These are phyloP conservation scores for Mohoua ochrocephala DNA, from an alignment of 2,113 vertebrate species.

Conservation along the genomic window DNA sequence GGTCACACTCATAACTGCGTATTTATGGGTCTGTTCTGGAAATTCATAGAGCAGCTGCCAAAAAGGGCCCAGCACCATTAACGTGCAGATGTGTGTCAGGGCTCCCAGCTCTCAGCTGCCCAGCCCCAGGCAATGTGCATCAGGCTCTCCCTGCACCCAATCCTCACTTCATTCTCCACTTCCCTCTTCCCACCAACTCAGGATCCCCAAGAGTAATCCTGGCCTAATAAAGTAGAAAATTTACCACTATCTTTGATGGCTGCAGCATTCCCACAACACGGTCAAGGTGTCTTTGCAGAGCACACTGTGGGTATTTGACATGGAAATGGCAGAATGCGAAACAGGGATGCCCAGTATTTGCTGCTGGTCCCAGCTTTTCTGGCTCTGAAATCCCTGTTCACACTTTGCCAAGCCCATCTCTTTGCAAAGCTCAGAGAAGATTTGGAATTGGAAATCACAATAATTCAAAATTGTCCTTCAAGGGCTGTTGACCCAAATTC, in stretches of 20 bases:
- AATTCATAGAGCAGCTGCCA: conserved; percentile 2
- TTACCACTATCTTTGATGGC: background rate
- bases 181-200: background rate
- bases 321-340: background rate
- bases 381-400: background rate
- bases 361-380: background rate
- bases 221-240: background rate
- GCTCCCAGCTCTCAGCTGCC: background rate
- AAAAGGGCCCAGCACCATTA: background rate
- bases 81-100: background rate
- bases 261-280: background rate
- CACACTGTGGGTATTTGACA: background rate
- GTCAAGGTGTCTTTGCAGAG: background rate
- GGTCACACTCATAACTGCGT: background rate
- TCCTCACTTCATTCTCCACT: background rate
- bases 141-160: background rate
- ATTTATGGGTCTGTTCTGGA: conserved; percentile 31
- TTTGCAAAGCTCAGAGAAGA: background rate
- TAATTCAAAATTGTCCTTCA: background rate
- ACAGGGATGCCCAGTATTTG: background rate
- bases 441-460: background rate
- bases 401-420: background rate
- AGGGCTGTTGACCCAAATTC: conserved; percentile 33
- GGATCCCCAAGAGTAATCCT: background rate
- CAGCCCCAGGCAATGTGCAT: background rate